Evolutionary conservation across 2,797 vertebrate species (phyloP), one percentile per base, ranked within the genome.

Genomic region (Rhadinocentrus ornatus): DNA sequence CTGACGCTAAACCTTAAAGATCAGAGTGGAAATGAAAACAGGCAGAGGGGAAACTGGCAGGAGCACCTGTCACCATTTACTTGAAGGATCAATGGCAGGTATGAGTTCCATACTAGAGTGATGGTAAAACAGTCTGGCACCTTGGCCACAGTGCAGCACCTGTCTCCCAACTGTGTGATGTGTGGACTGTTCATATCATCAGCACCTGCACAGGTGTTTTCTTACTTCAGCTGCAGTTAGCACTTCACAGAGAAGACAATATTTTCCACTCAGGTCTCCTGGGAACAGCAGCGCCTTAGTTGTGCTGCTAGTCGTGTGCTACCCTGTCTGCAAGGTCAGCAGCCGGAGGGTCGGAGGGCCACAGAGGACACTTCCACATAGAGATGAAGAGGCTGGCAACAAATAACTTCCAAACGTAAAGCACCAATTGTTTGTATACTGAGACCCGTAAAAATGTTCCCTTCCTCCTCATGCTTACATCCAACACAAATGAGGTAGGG

Each of bases 401-500:
- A 82, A 77, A 79, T 83, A 67, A 80, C 69, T 72, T 81, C 26
- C 61, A 84, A 69, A 72, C 62, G 59, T 71, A 73, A 68, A 91
- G 87, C 81, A 82, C 77, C 75, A 68, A 54, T 31, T 80, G 62
- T 88, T 83, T 86, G 68, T 27, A 73, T 81, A 80, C 18, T 35
- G 70, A 89, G 72, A 88, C 83, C 81, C 55, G 59, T 84, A 86
- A 81, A 83, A 76, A 78, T 61, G 53, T 82, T 81, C 60, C 64
- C 37, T 63, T 62, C 80, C 63, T 84, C 71, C 74, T 75, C 75
- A 63, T 26, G n/a, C 13, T 53, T 44, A 63, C 66, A 79, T 86
- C 77, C 69, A 81, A 87, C 85, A 78, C 48, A 80, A 73, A 77
- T 91, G 93, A 94, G 93, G 93, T 93, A 93, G 91, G 88, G 78